A percentile compares a stretch with the other conserved stretches of the same genome.
Conservation (phyloP, 2,888 invertebrate genomes). For the Microctonus hyperodae region DNA sequence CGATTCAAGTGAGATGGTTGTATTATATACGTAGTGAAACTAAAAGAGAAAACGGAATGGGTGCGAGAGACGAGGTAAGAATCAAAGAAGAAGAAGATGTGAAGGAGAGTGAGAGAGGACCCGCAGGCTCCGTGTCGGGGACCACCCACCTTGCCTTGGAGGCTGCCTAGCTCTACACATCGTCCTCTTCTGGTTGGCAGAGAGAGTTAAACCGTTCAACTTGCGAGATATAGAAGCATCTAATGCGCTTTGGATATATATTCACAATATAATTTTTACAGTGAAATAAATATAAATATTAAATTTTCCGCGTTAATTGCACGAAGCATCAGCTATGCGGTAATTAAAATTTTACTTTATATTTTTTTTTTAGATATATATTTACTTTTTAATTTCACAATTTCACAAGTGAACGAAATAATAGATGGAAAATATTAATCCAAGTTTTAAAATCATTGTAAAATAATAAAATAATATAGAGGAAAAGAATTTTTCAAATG, state of each 20-base stretch:
- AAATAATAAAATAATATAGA: background rate
- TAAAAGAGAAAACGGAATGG: conserved; percentile 10
- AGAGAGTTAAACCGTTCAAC: conserved; percentile 23
- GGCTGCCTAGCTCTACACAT: conserved; percentile 34
- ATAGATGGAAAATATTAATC: background rate
- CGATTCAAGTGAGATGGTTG: conserved; percentile 13
- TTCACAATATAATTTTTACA: background rate
- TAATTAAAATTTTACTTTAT: no score
- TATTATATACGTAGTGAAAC: background rate
- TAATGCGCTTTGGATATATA: background rate
- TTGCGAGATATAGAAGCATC: conserved; percentile 2
- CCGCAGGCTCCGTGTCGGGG: conserved; percentile 38
- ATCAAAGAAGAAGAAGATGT: background rate
- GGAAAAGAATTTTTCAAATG: background rate
- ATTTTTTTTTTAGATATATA: no score
- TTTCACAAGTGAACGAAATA: background rate
- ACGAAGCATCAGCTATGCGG: no score
- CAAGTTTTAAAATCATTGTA: background rate
- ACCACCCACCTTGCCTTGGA: conserved; percentile 41
- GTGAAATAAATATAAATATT: conserved; percentile 2
- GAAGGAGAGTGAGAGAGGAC: conserved; percentile 25
- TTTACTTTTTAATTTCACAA: no score
- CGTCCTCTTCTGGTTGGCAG: conserved; percentile 17
- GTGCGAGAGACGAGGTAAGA: conserved; percentile 5
- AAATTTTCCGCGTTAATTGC: background rate